Conservation (phyloP, 2,113 vertebrate genomes). For the Caloenas nicobarica region DNA sequence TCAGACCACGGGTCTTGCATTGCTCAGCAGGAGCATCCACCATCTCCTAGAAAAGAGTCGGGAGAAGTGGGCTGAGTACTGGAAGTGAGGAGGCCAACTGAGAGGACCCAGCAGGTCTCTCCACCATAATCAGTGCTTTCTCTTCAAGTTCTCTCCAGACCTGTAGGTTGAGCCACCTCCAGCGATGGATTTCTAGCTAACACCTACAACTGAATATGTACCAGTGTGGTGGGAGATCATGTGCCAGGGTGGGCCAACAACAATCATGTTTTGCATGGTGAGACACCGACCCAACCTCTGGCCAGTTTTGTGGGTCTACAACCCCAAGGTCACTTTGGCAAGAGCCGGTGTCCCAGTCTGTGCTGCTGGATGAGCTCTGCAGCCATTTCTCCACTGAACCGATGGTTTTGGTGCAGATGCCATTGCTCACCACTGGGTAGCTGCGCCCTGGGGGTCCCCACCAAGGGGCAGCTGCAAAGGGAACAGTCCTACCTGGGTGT, state of each 20-base stretch:
- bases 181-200: not conserved
- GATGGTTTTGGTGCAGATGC: not conserved
- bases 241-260: not conserved
- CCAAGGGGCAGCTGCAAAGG: not conserved
- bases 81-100: not conserved
- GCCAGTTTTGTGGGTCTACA: not conserved
- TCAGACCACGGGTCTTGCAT: not conserved
- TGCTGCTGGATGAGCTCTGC: not conserved
- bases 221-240: not conserved
- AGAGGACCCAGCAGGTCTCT: not conserved
- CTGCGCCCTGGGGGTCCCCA: not conserved
- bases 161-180: not conserved
- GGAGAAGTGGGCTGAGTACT: not conserved
- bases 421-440: not conserved
- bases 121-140: not conserved
- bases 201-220: not conserved
- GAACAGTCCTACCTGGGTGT: not conserved
- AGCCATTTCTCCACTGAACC: not conserved
- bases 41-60: not conserved
- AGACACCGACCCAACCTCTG: not conserved
- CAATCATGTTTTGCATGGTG: not conserved
- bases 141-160: not conserved
- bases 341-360: rapidly evolving
- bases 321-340: not conserved
- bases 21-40: not conserved